These are phyloP conservation scores for Pseudomyrmex dendroicus DNA, from an alignment of 1,140 invertebrate genomes.

Conservation along the genomic window DNA sequence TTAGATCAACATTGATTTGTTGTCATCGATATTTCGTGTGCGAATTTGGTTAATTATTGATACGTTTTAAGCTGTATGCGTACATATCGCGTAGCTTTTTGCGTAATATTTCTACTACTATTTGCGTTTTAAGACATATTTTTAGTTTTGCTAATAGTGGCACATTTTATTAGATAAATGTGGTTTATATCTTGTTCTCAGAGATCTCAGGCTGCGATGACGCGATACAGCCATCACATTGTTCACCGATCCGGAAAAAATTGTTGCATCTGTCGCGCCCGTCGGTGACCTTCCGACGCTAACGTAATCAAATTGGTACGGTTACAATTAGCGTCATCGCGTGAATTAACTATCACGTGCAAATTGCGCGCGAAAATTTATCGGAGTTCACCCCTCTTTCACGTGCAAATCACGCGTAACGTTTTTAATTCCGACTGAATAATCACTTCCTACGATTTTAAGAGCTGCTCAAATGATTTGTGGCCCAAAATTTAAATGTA, in stretches of 20 bases:
- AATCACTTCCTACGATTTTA: not conserved
- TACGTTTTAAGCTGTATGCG: not conserved
- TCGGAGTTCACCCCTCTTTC: not conserved
- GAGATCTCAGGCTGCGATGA: not conserved
- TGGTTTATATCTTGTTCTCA: constrained; percentile 7
- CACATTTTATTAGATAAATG: constrained; percentile 4
- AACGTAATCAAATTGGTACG: constrained; percentile 48
- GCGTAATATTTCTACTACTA: not conserved
- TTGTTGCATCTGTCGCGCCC: constrained; percentile 36
- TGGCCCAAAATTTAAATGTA: no score
- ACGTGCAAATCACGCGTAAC: constrained; percentile 7
- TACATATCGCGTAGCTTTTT: not conserved
- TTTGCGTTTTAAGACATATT: not conserved
- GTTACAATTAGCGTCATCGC: constrained; percentile 48
- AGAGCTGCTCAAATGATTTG: not conserved
- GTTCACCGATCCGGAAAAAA: constrained; percentile 36
- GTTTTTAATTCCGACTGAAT: constrained; percentile 20
- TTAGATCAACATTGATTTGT: no score
- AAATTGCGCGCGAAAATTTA: constrained; percentile 35
- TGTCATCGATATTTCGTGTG: no score
- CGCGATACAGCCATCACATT: constrained; percentile 34
- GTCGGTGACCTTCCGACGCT: constrained; percentile 28
- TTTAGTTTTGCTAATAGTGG: not conserved
- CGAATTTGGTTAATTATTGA: not conserved
- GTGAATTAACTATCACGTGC: constrained; percentile 51